Evolutionary conservation across 23 tunicate genomes (phyloP), one percentile per base, ranked within the genome.

Genomic region (Phallusia fumigata): DNA sequence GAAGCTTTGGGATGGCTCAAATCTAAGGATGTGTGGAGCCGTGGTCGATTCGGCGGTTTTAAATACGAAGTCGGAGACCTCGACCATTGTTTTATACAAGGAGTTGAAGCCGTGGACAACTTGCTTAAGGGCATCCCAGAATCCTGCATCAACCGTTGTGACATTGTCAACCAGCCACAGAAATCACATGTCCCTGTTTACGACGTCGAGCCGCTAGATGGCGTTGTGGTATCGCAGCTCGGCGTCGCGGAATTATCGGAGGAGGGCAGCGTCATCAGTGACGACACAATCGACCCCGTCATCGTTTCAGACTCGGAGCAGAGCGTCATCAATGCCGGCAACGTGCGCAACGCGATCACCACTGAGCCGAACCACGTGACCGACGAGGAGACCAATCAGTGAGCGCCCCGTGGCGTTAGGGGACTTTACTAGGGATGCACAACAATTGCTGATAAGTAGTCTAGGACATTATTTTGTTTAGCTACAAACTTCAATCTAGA

Each of bases 41-140:
- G 99, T 30, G 99, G 99, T 18, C 72, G 99, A 22, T 96, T 91
- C 51, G 99, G 99, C 6, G 86, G 95, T 0, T 96, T 96, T 81
- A 92, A 84, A 52, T 90, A 96, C 81, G 91, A 89, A 33, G 80
- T 86, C n/a, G 95, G 94, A 19, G 90, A 88, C 36, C 65, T 94
- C 31, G 99, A 96, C 35, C 87, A 91, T 31, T 90, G 97, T 72
- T 86, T 96, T 73, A 92, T 96, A 32, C 99, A 96, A 76, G 99
- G 99, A 13, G 99, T 96, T 32, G 99, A 96, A 73, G 99, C 97
- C 0, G 99, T 86, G 1, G 99, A 96, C 75, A 86, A 96, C 82
- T 92, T 96, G 35, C 81, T 85, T 15, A 65, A 76, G 34, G 95
- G 95, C 53, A 45, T 36, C 15, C 99, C 97, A 1, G 99, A 96